Evolutionary conservation across 30 jellyfish, hydroid and myxozoan genomes (phyloP).

Genomic region (Turritopsis dohrnii): DNA sequence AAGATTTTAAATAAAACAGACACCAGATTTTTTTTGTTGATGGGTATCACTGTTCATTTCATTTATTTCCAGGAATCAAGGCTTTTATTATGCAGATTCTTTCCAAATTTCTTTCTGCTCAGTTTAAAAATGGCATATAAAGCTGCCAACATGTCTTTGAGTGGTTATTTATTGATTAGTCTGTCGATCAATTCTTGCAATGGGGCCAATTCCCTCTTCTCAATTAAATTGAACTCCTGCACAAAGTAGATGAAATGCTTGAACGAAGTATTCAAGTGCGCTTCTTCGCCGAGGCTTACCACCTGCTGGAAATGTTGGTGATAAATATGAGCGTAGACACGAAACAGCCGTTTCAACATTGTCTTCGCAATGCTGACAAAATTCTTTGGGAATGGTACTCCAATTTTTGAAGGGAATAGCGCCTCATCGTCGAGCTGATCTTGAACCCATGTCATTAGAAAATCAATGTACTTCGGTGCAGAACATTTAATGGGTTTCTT

Average conservation of each 20-base stretch:
- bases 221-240: conserved; percentile 91
- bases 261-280: conserved; percentile 88
- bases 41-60: too few species aligned
- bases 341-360: conserved; percentile 83
- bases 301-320: conserved; percentile 97
- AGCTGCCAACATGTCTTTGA: background rate
- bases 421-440: conserved; percentile 95
- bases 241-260: conserved; percentile 96
- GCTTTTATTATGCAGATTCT: background rate
- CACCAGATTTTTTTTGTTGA: too few species aligned
- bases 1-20: too few species aligned
- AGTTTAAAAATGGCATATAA: background rate
- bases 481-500: conserved; percentile 96
- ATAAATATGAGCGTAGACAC: conserved; percentile 97
- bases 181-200: conserved; percentile 90
- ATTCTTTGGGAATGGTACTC: conserved; percentile 98
- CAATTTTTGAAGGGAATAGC: conserved; percentile 94
- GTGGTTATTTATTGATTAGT: conserved; percentile 53
- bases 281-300: conserved; percentile 94
- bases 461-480: conserved; percentile 99
- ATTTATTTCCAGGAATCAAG: too few species aligned
- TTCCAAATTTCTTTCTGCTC: background rate
- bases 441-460: conserved; percentile 97
- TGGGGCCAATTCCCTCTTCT: conserved; percentile 96
- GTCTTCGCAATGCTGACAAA: conserved; percentile 95